Percentiles rank a stretch among this genome's conserved stretches.
Evolutionary conservation across 92 coral and sea anemone species (phyloP).

Genomic region (Meandrina meandrites): DNA sequence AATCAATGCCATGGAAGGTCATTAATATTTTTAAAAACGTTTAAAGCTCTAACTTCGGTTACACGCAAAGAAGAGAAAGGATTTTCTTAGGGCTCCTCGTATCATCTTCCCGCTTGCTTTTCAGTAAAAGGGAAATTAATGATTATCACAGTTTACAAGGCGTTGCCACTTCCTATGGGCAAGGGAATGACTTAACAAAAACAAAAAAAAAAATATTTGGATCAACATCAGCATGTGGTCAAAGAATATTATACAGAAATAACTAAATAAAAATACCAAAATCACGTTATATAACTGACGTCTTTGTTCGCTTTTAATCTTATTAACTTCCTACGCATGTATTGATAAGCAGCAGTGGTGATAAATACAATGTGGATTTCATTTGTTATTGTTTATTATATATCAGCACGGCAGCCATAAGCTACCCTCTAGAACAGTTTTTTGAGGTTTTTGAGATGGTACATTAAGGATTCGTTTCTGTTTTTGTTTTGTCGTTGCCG

Average conservation of each 20-base stretch:
- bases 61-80: not conserved
- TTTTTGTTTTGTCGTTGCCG: not conserved
- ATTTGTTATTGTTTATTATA: not conserved
- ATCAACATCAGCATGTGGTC: no score
- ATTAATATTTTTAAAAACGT: not conserved
- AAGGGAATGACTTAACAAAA: not conserved
- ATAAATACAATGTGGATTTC: not conserved
- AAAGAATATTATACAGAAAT: no score
- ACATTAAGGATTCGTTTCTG: not conserved
- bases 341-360: not conserved
- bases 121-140: not conserved
- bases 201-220: not conserved
- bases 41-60: not conserved
- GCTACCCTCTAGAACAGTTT: not conserved
- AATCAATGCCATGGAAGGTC: not conserved
- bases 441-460: not conserved
- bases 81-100: not conserved
- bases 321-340: not conserved
- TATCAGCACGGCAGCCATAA: not conserved
- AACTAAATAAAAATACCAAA: no score
- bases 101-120: not conserved
- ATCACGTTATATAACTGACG: no score
- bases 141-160: not conserved
- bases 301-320: not conserved
- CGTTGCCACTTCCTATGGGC: not conserved